phyloP scores from a whole-genome alignment of 2,113 vertebrate genomes.

The Bos taurus region DNA sequence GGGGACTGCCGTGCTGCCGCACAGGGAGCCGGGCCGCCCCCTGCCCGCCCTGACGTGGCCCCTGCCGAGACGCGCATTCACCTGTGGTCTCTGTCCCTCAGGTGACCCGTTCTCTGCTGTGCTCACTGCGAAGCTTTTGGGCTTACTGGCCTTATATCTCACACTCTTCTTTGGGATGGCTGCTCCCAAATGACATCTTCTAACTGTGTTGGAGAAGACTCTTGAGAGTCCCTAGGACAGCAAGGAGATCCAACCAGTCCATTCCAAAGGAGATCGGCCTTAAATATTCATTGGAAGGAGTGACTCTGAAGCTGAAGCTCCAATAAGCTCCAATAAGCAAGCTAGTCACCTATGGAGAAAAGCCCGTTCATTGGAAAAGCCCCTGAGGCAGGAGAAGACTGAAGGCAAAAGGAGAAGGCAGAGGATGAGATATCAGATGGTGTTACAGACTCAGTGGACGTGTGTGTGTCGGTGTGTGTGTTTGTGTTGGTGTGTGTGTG shows the following conservation, averaged over 20 bases:
- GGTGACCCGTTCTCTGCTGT: neutral
- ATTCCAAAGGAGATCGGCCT: neutral
- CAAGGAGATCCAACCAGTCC: neutral
- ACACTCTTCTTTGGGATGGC: neutral
- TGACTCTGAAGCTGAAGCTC: neutral
- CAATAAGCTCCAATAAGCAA: neutral
- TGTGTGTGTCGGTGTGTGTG: too few species aligned
- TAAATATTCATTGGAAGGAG: neutral
- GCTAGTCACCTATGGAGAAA: neutral
- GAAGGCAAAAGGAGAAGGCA: neutral
- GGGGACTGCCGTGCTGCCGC: neutral
- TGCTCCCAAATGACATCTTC: neutral
- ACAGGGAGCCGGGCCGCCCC: neutral
- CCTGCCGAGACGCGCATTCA: neutral
- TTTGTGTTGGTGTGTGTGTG: too few species aligned
- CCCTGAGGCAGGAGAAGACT: neutral
- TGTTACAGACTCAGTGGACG: neutral
- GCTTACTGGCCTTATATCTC: neutral
- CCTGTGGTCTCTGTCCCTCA: neutral
- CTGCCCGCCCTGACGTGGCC: neutral
- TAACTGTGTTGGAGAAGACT: neutral
- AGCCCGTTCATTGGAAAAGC: neutral
- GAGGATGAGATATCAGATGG: neutral
- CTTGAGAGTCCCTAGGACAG: neutral
- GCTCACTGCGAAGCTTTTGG: neutral